These are phyloP conservation scores for Himalopsyche tibetana DNA, from an alignment of 2,888 invertebrate species.

Conservation along the genomic window DNA sequence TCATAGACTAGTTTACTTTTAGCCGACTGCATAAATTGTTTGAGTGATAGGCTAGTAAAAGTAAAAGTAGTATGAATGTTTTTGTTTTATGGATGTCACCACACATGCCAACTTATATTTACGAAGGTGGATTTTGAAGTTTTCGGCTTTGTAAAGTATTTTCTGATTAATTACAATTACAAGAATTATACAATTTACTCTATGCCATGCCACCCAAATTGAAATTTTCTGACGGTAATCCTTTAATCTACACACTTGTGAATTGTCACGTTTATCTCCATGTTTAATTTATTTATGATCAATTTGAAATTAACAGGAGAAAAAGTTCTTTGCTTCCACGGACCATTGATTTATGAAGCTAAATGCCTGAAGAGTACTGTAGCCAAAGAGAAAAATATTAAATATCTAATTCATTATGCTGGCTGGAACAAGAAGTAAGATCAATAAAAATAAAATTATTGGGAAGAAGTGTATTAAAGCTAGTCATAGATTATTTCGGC, in stretches of 20 bases:
- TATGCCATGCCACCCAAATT: slow-evolving; percentile 79
- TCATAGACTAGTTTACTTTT: too few species aligned
- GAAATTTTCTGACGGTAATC: slow-evolving; percentile 85
- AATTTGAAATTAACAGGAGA: slow-evolving; percentile 79
- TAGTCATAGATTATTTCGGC: too few species aligned
- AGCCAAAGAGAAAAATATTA: slow-evolving; percentile 90
- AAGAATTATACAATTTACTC: too few species aligned
- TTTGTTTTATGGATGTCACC: too few species aligned
- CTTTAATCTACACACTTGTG: neutral
- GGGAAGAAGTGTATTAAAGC: too few species aligned
- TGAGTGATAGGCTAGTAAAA: too few species aligned
- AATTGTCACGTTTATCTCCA: neutral
- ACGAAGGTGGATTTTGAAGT: too few species aligned
- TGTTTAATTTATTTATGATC: neutral
- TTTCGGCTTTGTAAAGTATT: too few species aligned
- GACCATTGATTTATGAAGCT: slow-evolving; percentile 96
- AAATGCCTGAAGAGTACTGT: slow-evolving; percentile 92
- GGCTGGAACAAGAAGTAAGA: slow-evolving; percentile 98
- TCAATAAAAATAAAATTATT: neutral
- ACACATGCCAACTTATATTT: too few species aligned
- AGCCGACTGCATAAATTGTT: too few species aligned
- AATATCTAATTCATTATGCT: slow-evolving; percentile 96
- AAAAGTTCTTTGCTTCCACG: slow-evolving; percentile 96
- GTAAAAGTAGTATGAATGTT: too few species aligned
- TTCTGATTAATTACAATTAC: too few species aligned